phyloP scores from a whole-genome alignment of 2,797 vertebrate genomes.

The Falco rusticolus region DNA sequence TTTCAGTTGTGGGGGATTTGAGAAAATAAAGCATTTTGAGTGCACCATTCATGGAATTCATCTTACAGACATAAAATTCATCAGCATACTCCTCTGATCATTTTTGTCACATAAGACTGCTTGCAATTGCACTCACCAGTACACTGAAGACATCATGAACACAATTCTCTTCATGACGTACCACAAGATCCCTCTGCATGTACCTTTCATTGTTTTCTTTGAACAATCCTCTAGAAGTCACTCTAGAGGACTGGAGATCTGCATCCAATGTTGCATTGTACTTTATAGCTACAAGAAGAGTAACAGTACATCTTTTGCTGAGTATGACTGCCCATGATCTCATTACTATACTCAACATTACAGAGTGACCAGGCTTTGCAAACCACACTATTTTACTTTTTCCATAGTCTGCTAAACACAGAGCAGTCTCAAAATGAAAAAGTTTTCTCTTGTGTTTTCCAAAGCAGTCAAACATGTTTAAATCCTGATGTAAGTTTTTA shows the following conservation, averaged over 20 bases:
- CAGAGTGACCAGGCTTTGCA: not conserved
- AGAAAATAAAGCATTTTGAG: not conserved
- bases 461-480: not conserved
- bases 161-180: slow-evolving; percentile 72
- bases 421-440: not conserved
- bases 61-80: not conserved
- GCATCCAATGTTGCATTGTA: slow-evolving; percentile 89
- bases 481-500: not conserved
- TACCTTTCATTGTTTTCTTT: slow-evolving; percentile 83
- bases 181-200: slow-evolving; percentile 74
- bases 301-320: not conserved
- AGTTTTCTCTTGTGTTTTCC: not conserved
- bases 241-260: slow-evolving; percentile 83
- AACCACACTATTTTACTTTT: not conserved
- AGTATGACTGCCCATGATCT: not conserved
- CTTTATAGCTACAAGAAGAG: slow-evolving; percentile 74
- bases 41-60: not conserved
- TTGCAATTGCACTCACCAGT: slow-evolving; percentile 78
- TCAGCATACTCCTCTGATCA: not conserved
- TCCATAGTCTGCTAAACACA: not conserved
- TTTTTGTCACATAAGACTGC: not conserved
- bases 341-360: not conserved
- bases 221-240: slow-evolving; percentile 88
- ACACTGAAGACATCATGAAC: slow-evolving; percentile 79
- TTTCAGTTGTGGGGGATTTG: not conserved